Evolutionary conservation across 1,140 invertebrate genomes (phyloP), one percentile per base, ranked within the genome.

Genomic region (Elysia chlorotica): DNA sequence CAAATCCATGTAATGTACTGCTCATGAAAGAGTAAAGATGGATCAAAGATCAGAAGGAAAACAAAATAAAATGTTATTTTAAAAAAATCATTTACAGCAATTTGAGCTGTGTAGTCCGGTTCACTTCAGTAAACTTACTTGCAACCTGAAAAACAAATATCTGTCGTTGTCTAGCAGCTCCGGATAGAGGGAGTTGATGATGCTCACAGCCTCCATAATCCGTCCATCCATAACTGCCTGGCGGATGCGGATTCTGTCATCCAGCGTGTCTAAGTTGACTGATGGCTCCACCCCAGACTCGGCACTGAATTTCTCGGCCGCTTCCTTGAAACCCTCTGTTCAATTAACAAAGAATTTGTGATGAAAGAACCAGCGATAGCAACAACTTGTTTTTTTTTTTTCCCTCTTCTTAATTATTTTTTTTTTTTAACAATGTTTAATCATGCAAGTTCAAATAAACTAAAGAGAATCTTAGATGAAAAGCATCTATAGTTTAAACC

Each of bases 301-400:
- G 81, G 94, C 91, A 86, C 96, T 93, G 87, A 99, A 99, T 87
- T 97, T 98, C 82, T 99, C 94, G 0, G 97, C 97, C 31, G 97
- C 97, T 88, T 99, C 97, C 88, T 99, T 98, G 81, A 98, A 98
- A 10, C 96, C 96, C 86, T 98, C 96, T 97, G 84, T 4, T 90
- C 88, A 66, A 53, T 33, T 54, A 62, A 73, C 33, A 71, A 59
- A 61, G 53, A 38, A 3, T 31, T 28, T 28, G 14, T 65, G 21
- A 59, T n/a, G 14, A 38, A 14, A 48, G 65, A 30, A 53, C 6
- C 41, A 23, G 25, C n/a, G 19, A 48, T 28, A 17, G 19, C 38
- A 57, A 19, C 5, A 54, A 35, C 2, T 4, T 14, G 25, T 30
- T 69, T 17, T n/a, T 0, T 25, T 25, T 10, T 3, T 0, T 56